These are phyloP conservation scores for Drosophila quadrilineata DNA, from an alignment of 1,140 invertebrate genomes.

Conservation along the genomic window DNA sequence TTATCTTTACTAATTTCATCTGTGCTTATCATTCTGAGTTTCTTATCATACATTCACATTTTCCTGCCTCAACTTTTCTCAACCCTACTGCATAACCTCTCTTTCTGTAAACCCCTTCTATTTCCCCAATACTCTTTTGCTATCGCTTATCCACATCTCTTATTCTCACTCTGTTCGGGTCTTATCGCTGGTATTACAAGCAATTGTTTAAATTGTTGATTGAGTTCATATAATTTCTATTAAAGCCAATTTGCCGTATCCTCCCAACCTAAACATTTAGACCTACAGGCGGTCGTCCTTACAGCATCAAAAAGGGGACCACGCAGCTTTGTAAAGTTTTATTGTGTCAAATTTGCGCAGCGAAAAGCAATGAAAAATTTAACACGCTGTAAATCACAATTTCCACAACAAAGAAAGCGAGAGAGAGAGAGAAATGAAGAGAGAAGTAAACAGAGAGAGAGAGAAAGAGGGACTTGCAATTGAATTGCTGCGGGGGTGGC, in stretches of 20 bases:
- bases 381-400: conserved; percentile 78
- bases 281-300: background rate
- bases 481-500: background rate
- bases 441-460: background rate
- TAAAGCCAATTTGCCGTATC: conserved; percentile 60
- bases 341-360: conserved; percentile 66
- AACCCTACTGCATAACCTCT: too few relatives aligned
- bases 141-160: too few relatives aligned
- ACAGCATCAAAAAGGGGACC: conserved; percentile 3
- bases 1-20: too few relatives aligned
- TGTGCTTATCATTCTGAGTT: too few relatives aligned
- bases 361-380: conserved; percentile 76
- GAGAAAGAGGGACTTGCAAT: background rate
- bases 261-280: background rate
- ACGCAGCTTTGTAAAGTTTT: conserved; percentile 58
- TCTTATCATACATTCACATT: too few relatives aligned
- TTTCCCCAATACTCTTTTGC: too few relatives aligned
- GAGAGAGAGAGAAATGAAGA: background rate
- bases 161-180: too few relatives aligned
- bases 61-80: too few relatives aligned
- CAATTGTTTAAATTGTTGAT: conserved; percentile 46
- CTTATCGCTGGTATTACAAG: too few relatives aligned
- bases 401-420: conserved; percentile 31
- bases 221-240: conserved; percentile 75
- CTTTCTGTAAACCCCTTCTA: too few relatives aligned